Evolutionary conservation across 2,113 vertebrate species (phyloP), one percentile per base, ranked within the genome.

Genomic region (Pachyramphus minor): DNA sequence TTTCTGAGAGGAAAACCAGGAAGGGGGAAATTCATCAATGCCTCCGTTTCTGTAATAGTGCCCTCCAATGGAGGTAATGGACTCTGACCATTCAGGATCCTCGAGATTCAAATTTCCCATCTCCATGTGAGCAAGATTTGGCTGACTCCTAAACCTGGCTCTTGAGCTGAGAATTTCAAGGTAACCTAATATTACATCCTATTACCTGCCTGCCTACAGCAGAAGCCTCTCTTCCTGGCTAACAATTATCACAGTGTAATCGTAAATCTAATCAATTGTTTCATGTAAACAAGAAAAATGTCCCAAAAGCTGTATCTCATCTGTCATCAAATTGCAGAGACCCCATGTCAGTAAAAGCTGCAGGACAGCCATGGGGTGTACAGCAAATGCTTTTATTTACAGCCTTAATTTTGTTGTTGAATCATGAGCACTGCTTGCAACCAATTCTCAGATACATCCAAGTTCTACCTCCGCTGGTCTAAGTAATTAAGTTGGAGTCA

Each of bases 401-500:
- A 75, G 75, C 25, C 31, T 77, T 84, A 50, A 64, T 89, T 91
- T 79, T 24, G 16, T 52, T n/a, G 20, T 33, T 77, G 69, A 88
- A 62, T 59, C 78, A 60, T 31, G 58, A 92, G 37, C 27, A 14
- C 47, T 37, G 49, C 19, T 85, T 56, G 62, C 76, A 85, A 69
- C 7, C 37, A 67, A 0, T 74, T 89, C 79, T 66, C 92, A 77
- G 81, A 33, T 6, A 42, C n/a, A 33, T 20, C 56, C 44, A 37
- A 18, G 14, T 74, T 60, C 78, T 87, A 25, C 35, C 75, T 90
- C 64, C 2, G 1, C 50, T 82, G 52, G 60, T 45, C 81, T 41
- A 31, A 90, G 63, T 66, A 86, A 97, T 95, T 93, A 96, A 91
- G 31, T 39, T 35, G 45, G 68, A 92, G 79, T 90, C 91, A 85